A percentile compares a stretch with the other conserved stretches of the same genome.
Evolutionary conservation across 1,140 invertebrate species (phyloP).

Genomic region (Aplysia californica): DNA sequence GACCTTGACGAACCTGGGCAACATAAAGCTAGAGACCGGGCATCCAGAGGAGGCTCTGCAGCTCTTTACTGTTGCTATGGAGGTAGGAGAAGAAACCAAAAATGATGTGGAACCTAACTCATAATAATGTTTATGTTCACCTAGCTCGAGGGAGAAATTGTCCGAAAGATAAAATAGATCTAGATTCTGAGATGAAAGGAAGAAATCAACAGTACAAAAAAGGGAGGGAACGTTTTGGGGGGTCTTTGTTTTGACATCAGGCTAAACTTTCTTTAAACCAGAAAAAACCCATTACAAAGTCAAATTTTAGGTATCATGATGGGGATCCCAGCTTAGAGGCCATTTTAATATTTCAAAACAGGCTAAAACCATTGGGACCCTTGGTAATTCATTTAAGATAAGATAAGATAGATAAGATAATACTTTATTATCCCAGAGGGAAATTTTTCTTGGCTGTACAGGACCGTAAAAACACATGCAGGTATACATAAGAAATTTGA

Average conservation of each 20-base stretch:
- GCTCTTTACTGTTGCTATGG: slow-evolving; percentile 17
- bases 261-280: background rate
- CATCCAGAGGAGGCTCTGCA: slow-evolving; percentile 23
- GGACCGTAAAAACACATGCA: no score
- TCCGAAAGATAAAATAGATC: background rate
- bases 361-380: no score
- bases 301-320: no score
- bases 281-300: no score
- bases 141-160: background rate
- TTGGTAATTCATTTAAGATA: no score
- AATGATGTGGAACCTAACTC: background rate
- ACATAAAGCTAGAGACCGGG: slow-evolving; percentile 13
- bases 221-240: no score
- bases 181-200: background rate
- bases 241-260: background rate
- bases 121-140: background rate
- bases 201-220: background rate
- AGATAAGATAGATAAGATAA: no score
- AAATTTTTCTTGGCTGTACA: no score
- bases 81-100: slow-evolving; percentile 6
- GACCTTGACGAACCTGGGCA: slow-evolving; percentile 15
- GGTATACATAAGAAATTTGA: no score
- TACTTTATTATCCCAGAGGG: no score
- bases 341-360: no score
- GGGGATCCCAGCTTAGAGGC: no score